Percentiles rank a stretch among this genome's conserved stretches.
Evolutionary conservation across 2,888 invertebrate genomes (phyloP).

Genomic region (Phorcus lineatus): DNA sequence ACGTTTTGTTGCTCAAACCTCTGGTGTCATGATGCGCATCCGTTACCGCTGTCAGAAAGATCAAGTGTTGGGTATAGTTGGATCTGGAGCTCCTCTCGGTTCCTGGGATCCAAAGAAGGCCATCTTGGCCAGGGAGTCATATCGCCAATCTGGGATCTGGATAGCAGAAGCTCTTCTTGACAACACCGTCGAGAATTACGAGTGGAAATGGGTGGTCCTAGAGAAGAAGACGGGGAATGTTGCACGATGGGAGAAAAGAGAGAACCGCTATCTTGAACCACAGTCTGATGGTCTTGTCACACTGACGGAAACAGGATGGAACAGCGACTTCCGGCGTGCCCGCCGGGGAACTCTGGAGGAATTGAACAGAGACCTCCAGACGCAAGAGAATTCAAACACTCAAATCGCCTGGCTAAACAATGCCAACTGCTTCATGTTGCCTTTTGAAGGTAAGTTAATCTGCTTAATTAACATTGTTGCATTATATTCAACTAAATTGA

Average conservation of each 20-base stretch:
- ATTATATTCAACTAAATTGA: too few species aligned
- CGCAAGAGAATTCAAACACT: too few species aligned
- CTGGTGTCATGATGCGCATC: not conserved
- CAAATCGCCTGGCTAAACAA: too few species aligned
- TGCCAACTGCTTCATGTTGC: too few species aligned
- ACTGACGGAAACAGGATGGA: not conserved
- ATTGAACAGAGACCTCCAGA: too few species aligned
- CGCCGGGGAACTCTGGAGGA: too few species aligned
- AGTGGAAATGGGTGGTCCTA: conserved; percentile 11
- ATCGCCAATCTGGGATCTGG: not conserved
- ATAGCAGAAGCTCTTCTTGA: not conserved
- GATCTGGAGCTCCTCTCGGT: not conserved
- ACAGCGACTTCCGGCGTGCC: not conserved
- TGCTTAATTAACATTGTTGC: too few species aligned
- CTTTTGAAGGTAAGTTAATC: too few species aligned
- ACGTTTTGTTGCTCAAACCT: not conserved
- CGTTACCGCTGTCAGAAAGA: not conserved
- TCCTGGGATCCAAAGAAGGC: conserved; percentile 15
- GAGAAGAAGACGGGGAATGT: not conserved
- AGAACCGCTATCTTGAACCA: not conserved
- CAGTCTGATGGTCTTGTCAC: not conserved
- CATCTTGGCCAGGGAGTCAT: not conserved
- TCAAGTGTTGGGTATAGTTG: not conserved
- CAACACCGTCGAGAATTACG: not conserved
- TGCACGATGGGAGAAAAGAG: not conserved